These are phyloP conservation scores for Rutilus rutilus DNA, from an alignment of 2,113 vertebrate genomes.

Conservation along the genomic window DNA sequence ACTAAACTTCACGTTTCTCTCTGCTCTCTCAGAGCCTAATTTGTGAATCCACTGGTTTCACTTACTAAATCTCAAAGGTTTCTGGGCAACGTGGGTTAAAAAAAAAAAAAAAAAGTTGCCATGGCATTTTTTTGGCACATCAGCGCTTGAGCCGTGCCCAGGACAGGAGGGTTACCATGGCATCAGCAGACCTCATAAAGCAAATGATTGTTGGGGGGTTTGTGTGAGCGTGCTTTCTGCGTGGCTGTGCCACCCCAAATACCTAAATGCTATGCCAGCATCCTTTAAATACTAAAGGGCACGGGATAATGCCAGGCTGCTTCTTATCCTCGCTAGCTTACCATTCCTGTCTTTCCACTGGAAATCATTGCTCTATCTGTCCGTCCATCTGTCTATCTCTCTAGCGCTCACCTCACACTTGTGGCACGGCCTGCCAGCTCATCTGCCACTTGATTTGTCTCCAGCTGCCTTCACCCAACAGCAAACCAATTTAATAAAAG, in stretches of 20 bases:
- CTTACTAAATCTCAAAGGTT: constrained; percentile 84
- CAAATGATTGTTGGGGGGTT: constrained; percentile 79
- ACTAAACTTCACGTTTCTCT: constrained; percentile 62
- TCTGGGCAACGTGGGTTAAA: constrained; percentile 78
- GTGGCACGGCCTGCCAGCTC: constrained; percentile 47
- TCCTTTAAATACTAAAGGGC: constrained; percentile 74
- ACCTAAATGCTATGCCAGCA: constrained; percentile 76
- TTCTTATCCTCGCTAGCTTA: constrained; percentile 62
- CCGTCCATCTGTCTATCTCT: constrained; percentile 52
- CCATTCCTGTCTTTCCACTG: constrained; percentile 41
- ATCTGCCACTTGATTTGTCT: constrained; percentile 38
- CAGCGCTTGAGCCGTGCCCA: constrained; percentile 74
- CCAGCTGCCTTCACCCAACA: constrained; percentile 41
- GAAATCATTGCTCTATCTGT: constrained; percentile 52
- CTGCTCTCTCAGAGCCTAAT: constrained; percentile 64
- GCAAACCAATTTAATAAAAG: constrained; percentile 36
- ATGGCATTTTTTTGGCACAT: constrained; percentile 82
- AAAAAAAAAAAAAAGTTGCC: constrained; percentile 69
- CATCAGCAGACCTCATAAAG: constrained; percentile 83
- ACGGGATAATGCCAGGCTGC: constrained; percentile 67
- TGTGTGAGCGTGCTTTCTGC: constrained; percentile 57
- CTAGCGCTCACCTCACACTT: constrained; percentile 45
- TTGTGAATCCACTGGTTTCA: constrained; percentile 79
- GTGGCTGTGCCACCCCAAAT: constrained; percentile 65
- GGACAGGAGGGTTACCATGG: constrained; percentile 84